Percentiles rank a stretch among this genome's conserved stretches.
These are phyloP conservation scores for Aphelenchoides fujianensis DNA, from an alignment of 1,140 invertebrate genomes.

Conservation along the genomic window DNA sequence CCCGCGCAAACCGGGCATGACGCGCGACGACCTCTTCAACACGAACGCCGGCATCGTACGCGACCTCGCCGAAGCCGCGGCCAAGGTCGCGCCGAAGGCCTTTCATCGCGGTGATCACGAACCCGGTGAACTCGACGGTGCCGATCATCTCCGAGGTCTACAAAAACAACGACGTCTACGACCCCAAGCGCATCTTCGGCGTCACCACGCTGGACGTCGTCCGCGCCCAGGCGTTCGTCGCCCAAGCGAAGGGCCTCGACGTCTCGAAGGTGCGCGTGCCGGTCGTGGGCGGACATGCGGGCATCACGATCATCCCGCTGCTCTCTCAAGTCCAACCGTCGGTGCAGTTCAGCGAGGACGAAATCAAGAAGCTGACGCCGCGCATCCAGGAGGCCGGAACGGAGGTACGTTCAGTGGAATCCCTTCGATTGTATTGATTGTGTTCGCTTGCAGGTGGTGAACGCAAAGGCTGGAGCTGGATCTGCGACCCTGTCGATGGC, in stretches of 20 bases:
- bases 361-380: constrained; percentile 76
- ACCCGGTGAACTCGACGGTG: constrained; percentile 94
- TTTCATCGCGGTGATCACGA: constrained; percentile 92
- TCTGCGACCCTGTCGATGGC: constrained; percentile 99
- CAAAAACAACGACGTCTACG: constrained; percentile 82
- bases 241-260: constrained; percentile 74
- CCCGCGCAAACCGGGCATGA: constrained; percentile 86
- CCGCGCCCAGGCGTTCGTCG: constrained; percentile 87
- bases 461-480: constrained; percentile 94
- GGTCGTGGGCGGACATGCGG: constrained; percentile 97
- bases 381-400: constrained; percentile 93
- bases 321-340: constrained; percentile 81
- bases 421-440: too few relatives aligned
- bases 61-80: constrained; percentile 77
- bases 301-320: constrained; percentile 92
- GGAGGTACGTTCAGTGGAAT: too few relatives aligned
- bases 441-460: too few relatives aligned
- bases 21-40: constrained; percentile 90
- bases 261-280: constrained; percentile 79
- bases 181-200: constrained; percentile 86
- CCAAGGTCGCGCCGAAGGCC: constrained; percentile 83
- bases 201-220: constrained; percentile 96
- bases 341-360: constrained; percentile 70
- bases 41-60: constrained; percentile 95
- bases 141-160: constrained; percentile 92